Evolutionary conservation across 2,888 invertebrate genomes (phyloP).

Genomic region (Myopa tessellatipennis): DNA sequence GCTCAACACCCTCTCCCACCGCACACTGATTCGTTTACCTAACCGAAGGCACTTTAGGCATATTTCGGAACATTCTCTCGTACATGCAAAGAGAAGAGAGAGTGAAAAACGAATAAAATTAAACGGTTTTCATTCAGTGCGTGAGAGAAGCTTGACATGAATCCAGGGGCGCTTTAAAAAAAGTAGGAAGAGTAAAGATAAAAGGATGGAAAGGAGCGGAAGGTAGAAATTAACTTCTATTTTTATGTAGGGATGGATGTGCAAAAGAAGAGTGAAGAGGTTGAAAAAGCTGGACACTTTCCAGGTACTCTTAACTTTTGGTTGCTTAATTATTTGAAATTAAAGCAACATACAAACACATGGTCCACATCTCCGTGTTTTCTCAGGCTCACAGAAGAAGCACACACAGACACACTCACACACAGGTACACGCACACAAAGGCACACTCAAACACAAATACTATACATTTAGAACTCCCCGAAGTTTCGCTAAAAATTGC

Average conservation of each 20-base stretch:
- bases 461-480: background rate
- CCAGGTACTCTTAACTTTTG: no score
- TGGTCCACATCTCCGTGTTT: background rate
- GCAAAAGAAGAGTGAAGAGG: background rate
- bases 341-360: no score
- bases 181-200: no score
- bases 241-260: no score
- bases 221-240: no score
- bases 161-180: background rate
- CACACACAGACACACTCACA: background rate
- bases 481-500: background rate
- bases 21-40: no score
- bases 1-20: no score
- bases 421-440: background rate
- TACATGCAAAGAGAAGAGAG: background rate
- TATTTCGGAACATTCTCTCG: no score
- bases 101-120: slow-evolving; percentile 6
- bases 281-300: background rate
- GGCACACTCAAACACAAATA: background rate
- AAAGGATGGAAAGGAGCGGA: no score
- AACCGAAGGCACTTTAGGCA: background rate
- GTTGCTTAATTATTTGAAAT: no score
- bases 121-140: slow-evolving; percentile 1
- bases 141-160: background rate
- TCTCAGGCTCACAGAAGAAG: no score